Base-by-base conservation (phyloP, 2,113 vertebrate species). In the Megaceryle torquata region DNA sequence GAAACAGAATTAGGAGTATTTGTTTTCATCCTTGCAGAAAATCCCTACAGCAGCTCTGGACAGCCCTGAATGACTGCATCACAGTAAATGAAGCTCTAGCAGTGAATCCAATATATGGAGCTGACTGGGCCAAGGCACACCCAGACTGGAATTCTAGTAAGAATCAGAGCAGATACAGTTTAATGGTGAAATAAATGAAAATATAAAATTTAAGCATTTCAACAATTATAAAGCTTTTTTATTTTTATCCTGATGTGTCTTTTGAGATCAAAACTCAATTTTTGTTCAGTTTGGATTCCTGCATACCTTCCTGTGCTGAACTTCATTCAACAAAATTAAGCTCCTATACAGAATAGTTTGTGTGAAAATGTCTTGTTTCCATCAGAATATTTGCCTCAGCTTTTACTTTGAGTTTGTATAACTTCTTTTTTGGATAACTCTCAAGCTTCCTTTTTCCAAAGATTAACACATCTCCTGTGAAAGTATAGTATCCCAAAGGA, bases 131-230 rank as follows among this genome's bases (percentile, higher is more conserved):
- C 11, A n/a, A 54, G 53, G 57, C 20, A 53, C 5, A 50, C 18
- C 8, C 41, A 59, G 31, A 82, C 50, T 39, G 48, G 41, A 88
- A 69, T 54, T 74, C 28, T 16, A 64, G 19, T n/a, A 56, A 64
- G 29, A 92, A 41, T 67, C 43, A 74, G 20, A 82, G 35, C 53
- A 87, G 84, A 71, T 43, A 18, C 4, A 63, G 25, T 67, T 91
- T 69, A 93, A 77, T 70, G 19, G 20, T 80, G n/a, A 88, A 91
- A 70, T 86, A 77, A 82, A 53, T 64, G 28, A 94, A 93, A 94
- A 80, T 86, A 88, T 31, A 75, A 90, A 86, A 81, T 48, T 53
- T 5, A 90, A 93, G 57, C 7, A 75, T 3, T 59, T 48, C 18
- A 60, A 7, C 2, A 68, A 22, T 35, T 68, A 11, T 14, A 81